Evolutionary conservation across 1,140 invertebrate species (phyloP), one percentile per base, ranked within the genome.

Genomic region (Caerostris extrusa): DNA sequence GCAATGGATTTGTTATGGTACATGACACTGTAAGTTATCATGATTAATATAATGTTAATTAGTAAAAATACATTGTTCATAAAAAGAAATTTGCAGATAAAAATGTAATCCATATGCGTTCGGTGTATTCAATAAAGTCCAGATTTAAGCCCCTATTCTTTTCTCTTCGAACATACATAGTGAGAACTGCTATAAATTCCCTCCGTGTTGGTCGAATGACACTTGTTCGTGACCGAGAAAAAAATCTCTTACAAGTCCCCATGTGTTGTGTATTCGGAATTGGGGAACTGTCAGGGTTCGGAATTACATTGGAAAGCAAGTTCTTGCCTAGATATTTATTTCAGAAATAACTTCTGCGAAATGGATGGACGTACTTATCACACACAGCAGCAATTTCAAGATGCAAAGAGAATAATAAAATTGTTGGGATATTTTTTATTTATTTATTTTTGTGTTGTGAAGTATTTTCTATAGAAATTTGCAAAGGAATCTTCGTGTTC

Each of bases 171-270:
- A 77, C 34, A 34, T 34, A 77, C 19, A 77, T 34, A 34, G 50
- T 19, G 7, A 3, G 19, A 77, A 7, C 69, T 77, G 19, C 19
- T 77, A 77, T 77, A 77, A 77, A 77, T 77, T 77, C 69, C 19
- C 8, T 77, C 19, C 69, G 69, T 77, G 69, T 77, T 50, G 19
- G 10, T 77, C 69, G 69, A 77, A 77, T 77, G 69, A 77, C 69
- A 77, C 69, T 50, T 77, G 69, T 53, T 77, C 69, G 69, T 77
- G 69, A 77, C 69, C 50, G 69, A 19, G 69, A 77, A 77, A 34
- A 34, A 77, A 77, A 77, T 77, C 69, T 77, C 69, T 71, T 77
- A 77, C 69, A 77, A 77, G 69, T 34, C 7, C 10, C 69, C 50
- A 77, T 50, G 69, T 10, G 50, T 77, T 77, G 69, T 77, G 69